Evolutionary conservation across 1,140 invertebrate genomes (phyloP).

Genomic region (Proales similis): DNA sequence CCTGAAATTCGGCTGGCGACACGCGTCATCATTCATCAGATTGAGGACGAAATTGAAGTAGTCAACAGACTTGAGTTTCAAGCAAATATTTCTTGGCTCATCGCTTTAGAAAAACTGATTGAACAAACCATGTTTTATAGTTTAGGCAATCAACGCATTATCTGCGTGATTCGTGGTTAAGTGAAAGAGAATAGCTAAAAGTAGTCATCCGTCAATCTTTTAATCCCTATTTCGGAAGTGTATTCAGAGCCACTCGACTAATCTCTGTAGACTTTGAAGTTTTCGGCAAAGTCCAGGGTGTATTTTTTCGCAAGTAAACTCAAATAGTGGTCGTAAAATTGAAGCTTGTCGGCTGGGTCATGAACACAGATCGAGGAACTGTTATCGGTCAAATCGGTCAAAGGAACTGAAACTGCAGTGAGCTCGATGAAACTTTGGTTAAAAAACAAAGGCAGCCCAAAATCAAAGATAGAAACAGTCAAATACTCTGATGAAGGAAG

Average conservation of each 20-base stretch:
- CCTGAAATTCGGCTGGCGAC: conserved; percentile 92
- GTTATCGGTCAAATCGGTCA: conserved; percentile 64
- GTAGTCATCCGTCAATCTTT: conserved; percentile 80
- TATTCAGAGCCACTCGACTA: conserved; percentile 78
- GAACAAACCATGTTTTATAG: conserved; percentile 61
- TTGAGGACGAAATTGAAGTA: conserved; percentile 86
- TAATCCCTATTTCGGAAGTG: conserved; percentile 87
- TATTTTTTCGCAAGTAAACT: conserved; percentile 60
- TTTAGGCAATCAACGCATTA: conserved; percentile 61
- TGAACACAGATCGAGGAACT: conserved; percentile 65
- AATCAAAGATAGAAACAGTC: conserved; percentile 43
- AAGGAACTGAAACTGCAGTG: conserved; percentile 61
- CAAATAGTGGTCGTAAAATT: conserved; percentile 62
- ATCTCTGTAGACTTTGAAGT: conserved; percentile 47
- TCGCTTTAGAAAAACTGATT: conserved; percentile 80
- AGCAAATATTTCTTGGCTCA: conserved; percentile 78
- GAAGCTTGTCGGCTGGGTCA: conserved; percentile 66
- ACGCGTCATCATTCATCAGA: conserved; percentile 90
- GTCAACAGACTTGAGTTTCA: conserved; percentile 77
- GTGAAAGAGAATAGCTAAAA: conserved; percentile 73
- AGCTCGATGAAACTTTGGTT: conserved; percentile 64
- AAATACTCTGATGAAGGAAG: conserved; percentile 42
- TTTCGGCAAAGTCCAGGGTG: conserved; percentile 51
- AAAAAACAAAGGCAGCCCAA: conserved; percentile 55
- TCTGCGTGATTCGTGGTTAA: too few species aligned